Evolutionary conservation across 2,797 vertebrate genomes (phyloP).

Genomic region (Florisuga fusca): DNA sequence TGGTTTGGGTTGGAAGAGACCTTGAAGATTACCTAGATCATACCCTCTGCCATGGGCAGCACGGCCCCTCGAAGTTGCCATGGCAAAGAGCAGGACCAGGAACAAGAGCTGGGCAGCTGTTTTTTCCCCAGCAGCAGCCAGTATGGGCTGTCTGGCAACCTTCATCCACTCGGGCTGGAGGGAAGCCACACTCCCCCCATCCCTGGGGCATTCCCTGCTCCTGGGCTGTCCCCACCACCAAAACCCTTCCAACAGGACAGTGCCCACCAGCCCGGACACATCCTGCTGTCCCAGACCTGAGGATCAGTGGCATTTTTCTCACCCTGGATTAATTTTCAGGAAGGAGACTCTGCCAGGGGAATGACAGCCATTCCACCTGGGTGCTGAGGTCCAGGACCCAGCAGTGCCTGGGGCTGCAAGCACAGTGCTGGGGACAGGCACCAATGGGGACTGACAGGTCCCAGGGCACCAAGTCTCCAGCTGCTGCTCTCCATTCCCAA

Average conservation of each 20-base stretch:
- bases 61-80: accelerated
- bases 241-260: accelerated
- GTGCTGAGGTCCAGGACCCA: not conserved
- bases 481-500: not conserved
- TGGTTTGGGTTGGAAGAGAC: no score
- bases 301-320: accelerated
- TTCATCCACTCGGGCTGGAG: accelerated
- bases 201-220: accelerated
- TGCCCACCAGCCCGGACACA: accelerated
- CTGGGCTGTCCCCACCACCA: not conserved
- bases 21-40: no score
- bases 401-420: not conserved
- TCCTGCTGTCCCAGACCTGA: not conserved
- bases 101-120: accelerated
- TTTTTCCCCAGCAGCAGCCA: accelerated
- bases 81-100: not conserved
- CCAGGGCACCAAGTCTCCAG: not conserved
- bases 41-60: no score
- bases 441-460: accelerated
- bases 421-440: accelerated
- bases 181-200: accelerated
- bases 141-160: accelerated
- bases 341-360: accelerated
- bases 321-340: accelerated
- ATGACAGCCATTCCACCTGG: no score